phyloP scores from a whole-genome alignment of 2,888 invertebrate species.

The Diarsia mendica region DNA sequence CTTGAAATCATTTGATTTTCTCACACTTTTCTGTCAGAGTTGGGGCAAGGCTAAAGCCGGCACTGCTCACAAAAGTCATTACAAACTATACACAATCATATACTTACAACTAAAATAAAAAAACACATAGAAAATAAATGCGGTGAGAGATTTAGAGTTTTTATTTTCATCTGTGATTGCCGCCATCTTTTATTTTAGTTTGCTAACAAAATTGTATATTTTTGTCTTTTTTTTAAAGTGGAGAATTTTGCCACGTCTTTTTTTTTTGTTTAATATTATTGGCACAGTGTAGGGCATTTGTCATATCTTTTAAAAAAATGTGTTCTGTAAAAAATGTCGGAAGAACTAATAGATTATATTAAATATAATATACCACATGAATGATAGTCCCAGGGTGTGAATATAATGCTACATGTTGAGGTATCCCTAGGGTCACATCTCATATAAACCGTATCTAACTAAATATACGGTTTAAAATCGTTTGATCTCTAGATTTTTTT shows the following conservation, averaged over 20 bases:
- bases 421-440: not conserved
- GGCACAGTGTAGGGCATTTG: too few species aligned
- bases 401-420: not conserved
- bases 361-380: too few species aligned
- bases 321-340: not conserved
- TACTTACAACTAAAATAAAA: conserved; percentile 48
- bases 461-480: not conserved
- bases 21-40: conserved; percentile 7
- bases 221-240: not conserved
- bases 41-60: conserved; percentile 57
- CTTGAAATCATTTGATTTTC: conserved; percentile 19
- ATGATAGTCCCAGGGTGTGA: not conserved
- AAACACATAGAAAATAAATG: conserved; percentile 67
- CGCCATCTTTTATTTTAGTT: conserved; percentile 52
- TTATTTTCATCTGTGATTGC: conserved; percentile 66
- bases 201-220: conserved; percentile 51
- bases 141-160: conserved; percentile 61
- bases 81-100: conserved; percentile 60
- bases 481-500: not conserved
- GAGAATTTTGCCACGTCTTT: not conserved
- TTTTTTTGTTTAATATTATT: not conserved
- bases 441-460: not conserved
- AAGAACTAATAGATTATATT: too few species aligned
- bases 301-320: not conserved
- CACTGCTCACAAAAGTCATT: conserved; percentile 55